Base-by-base conservation (phyloP, 2,888 invertebrate species). In the Drosophila paranaensis region DNA sequence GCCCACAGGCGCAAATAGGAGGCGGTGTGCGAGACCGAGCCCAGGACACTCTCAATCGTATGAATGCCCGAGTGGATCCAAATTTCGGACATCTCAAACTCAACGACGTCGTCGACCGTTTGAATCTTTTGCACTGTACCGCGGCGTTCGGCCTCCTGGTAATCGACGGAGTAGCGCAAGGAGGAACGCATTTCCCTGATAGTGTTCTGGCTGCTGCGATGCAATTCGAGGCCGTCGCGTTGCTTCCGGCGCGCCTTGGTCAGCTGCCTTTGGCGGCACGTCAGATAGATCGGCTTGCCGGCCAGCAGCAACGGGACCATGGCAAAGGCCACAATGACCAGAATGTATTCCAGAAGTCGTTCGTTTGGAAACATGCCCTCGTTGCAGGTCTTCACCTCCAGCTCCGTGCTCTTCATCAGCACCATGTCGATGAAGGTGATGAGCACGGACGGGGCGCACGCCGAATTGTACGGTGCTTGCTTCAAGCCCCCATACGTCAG, bases 1-100 rank as follows among this genome's bases (percentile, higher is more conserved):
- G 99, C 99, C 99, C 99, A 99, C 81, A 99, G 95, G 77, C 99
- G 98, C 77, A 99, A 95, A 93, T 99, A 99, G 0, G 99, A 99
- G 10, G 99, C 99, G 9, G 99, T 99, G 93, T 99, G 99, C 0
- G 99, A 99, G 25, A 99, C 97, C 73, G 98, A 98, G 56, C 99
- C 97, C 95, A 94, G 8, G 63, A 93, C 98, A 97, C 68, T 87
- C 58, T 93, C 92, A 16, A 92, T 91, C 13, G 91, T 91, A 20
- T 90, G 99, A 93, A 99, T 91, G 60, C 88, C 91, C 11, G 91
- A 90, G 56, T 91, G 91, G 63, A 91, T 91, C 92, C 91, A 91
- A 39, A 91, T 68, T 60, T 91, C 91, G 6, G 82, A 72, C 57
- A 86, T 66, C 16, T 86, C 77, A 3, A 79, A 71, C 14, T 85